phyloP scores from a whole-genome alignment of 2,888 invertebrate genomes.

The Marasmarcha lunaedactyla region DNA sequence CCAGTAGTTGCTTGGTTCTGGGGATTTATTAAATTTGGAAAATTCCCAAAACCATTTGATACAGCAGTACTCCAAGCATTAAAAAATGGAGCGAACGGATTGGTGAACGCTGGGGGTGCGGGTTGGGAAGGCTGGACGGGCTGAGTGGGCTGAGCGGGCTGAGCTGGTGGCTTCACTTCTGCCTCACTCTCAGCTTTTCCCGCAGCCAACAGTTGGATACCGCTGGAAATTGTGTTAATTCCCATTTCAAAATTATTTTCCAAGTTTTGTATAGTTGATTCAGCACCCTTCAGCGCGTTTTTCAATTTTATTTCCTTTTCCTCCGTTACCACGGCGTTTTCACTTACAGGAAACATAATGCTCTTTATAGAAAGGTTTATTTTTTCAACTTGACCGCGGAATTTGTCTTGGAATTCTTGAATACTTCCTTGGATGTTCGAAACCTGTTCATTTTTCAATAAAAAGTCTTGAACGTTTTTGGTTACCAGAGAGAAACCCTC shows the following conservation, averaged over 20 bases:
- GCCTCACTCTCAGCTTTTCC: conserved; percentile 28
- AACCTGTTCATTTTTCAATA: conserved; percentile 31
- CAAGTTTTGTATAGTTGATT: conserved; percentile 26
- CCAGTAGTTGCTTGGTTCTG: background rate
- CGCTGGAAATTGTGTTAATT: conserved; percentile 33
- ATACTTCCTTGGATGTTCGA: conserved; percentile 32
- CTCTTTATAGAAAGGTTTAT: conserved; percentile 20
- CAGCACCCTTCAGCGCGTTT: conserved; percentile 19
- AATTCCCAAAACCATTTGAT: background rate
- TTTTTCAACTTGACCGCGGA: conserved; percentile 35
- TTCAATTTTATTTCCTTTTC: conserved; percentile 14
- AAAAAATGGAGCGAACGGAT: conserved; percentile 2
- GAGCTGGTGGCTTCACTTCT: conserved; percentile 10
- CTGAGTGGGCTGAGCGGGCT: conserved; percentile 6
- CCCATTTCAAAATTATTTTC: conserved; percentile 36
- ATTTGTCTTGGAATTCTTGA: conserved; percentile 30
- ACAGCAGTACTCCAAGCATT: background rate
- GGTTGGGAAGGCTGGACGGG: background rate
- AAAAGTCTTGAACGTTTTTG: conserved; percentile 34
- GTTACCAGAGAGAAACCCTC: conserved; percentile 31
- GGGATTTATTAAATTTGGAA: conserved; percentile 19
- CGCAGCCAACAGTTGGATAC: conserved; percentile 30
- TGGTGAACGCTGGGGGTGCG: conserved; percentile 1
- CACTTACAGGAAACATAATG: background rate
- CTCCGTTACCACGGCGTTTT: conserved; percentile 8